Conservation (phyloP, 2,797 vertebrate genomes). For the Enteromius thamalakanensis region DNA sequence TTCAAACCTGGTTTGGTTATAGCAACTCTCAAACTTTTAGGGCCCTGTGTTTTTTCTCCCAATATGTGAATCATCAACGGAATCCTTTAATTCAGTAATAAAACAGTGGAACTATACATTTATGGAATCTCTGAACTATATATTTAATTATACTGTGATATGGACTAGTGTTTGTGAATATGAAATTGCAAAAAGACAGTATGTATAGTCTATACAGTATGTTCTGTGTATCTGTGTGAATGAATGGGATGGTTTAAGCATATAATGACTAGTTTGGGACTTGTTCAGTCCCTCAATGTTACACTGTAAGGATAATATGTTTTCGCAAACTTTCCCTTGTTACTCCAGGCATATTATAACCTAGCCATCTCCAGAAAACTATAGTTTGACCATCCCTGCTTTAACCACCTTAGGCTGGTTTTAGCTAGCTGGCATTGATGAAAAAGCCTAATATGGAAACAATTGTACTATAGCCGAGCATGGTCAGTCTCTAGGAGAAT, state of each 20-base stretch:
- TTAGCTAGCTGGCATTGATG: neutral
- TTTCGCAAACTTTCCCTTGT: neutral
- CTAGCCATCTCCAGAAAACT: neutral
- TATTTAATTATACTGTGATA: neutral
- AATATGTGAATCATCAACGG: neutral
- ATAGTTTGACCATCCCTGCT: neutral
- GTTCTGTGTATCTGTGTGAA: too few species aligned
- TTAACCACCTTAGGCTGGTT: neutral
- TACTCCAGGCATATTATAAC: neutral
- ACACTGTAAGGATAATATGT: neutral
- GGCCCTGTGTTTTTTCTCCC: neutral
- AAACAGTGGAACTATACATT: neutral
- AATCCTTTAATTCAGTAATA: neutral
- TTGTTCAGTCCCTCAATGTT: neutral
- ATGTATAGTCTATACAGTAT: too few species aligned
- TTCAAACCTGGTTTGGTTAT: conserved; percentile 26
- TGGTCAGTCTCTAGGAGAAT: conserved; percentile 20
- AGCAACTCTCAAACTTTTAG: conserved; percentile 25
- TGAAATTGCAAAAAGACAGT: neutral
- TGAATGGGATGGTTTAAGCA: neutral
- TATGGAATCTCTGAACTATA: neutral
- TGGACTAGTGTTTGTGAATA: too few species aligned
- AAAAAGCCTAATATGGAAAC: neutral
- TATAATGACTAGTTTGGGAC: neutral
- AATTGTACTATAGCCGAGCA: conserved; percentile 1